Evolutionary conservation across 2,113 vertebrate species (phyloP).

Genomic region (Neofelis nebulosa): DNA sequence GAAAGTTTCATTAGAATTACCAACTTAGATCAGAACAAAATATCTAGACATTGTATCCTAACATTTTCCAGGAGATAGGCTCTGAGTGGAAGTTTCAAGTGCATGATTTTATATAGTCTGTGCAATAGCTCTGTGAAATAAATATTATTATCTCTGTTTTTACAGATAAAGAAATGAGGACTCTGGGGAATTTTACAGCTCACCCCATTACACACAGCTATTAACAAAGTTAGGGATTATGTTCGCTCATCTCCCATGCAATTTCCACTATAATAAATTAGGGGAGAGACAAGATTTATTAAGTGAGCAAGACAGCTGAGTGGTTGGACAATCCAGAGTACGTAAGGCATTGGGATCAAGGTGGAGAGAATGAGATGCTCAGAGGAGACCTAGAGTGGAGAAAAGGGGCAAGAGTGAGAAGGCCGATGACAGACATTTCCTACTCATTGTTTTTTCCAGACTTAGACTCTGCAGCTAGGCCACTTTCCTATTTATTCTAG

Average conservation of each 20-base stretch:
- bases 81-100: background rate
- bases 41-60: background rate
- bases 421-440: background rate
- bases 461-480: background rate
- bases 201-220: background rate
- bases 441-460: background rate
- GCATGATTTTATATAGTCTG: background rate
- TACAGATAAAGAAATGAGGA: constrained; percentile 41
- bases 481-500: background rate
- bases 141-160: constrained; percentile 32
- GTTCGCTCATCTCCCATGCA: background rate
- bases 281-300: background rate
- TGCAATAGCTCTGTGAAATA: background rate
- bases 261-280: constrained; percentile 13
- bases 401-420: background rate
- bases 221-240: constrained; percentile 36
- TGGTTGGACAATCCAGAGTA: background rate
- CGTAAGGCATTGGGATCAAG: background rate
- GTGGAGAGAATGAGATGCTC: background rate
- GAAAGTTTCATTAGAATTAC: constrained; percentile 11
- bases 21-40: background rate
- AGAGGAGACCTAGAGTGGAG: background rate
- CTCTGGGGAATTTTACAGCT: background rate
- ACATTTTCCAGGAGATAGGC: background rate
- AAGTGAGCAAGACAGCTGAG: background rate